phyloP scores from a whole-genome alignment of 1,140 invertebrate genomes.

The Zaprionus lachaisei region DNA sequence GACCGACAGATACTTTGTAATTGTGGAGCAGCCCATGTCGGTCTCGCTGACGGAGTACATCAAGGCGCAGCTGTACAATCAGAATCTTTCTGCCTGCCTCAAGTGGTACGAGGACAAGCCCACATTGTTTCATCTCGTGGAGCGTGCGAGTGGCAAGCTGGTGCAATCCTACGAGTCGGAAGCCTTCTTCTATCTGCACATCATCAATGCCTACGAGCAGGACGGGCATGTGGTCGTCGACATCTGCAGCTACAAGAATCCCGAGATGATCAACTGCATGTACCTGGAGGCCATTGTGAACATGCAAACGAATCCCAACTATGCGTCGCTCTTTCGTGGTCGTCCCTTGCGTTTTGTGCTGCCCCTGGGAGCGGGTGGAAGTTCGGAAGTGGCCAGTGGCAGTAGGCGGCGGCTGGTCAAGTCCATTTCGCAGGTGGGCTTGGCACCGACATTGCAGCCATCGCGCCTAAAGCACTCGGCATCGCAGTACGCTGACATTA shows the following conservation, averaged over 20 bases:
- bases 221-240: slow-evolving; percentile 91
- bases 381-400: not conserved
- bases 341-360: slow-evolving; percentile 90
- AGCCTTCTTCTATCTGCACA: slow-evolving; percentile 94
- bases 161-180: slow-evolving; percentile 88
- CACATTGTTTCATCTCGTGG: slow-evolving; percentile 91
- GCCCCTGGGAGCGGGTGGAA: slow-evolving; percentile 78
- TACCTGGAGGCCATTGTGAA: slow-evolving; percentile 92
- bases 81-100: slow-evolving; percentile 87
- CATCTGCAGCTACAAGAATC: slow-evolving; percentile 92
- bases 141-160: slow-evolving; percentile 87
- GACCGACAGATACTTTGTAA: slow-evolving; percentile 92
- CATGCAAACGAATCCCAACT: slow-evolving; percentile 91
- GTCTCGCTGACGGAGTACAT: slow-evolving; percentile 88
- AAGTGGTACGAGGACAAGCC: slow-evolving; percentile 91
- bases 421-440: slow-evolving; percentile 66
- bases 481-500: slow-evolving; percentile 73
- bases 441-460: slow-evolving; percentile 36
- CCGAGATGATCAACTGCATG: slow-evolving; percentile 94
- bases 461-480: slow-evolving; percentile 64
- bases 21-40: slow-evolving; percentile 92
- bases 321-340: slow-evolving; percentile 91
- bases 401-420: slow-evolving; percentile 57
- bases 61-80: slow-evolving; percentile 86
- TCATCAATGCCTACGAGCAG: slow-evolving; percentile 94